Evolutionary conservation across 2,797 vertebrate genomes (phyloP).

Genomic region (Artibeus jamaicensis): DNA sequence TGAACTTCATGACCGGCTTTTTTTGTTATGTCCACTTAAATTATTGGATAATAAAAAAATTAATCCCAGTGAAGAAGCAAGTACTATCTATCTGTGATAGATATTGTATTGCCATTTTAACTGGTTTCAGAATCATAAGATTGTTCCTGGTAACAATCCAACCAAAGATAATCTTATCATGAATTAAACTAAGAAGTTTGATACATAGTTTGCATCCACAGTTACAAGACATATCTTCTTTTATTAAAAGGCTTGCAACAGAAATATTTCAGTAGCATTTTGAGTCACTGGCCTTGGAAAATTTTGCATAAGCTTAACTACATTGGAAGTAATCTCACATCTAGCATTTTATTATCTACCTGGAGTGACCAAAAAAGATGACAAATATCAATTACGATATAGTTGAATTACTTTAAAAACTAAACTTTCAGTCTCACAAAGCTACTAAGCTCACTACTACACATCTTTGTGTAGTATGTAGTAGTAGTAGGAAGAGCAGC

Average conservation of each 20-base stretch:
- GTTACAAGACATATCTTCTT: not conserved
- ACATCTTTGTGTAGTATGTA: not conserved
- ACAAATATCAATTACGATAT: not conserved
- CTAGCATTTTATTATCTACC: not conserved
- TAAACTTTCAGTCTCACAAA: not conserved
- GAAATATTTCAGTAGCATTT: not conserved
- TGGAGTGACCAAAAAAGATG: not conserved
- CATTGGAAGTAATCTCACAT: not conserved
- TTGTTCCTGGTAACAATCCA: not conserved
- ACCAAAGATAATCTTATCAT: not conserved
- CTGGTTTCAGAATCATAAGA: not conserved
- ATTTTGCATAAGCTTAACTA: not conserved
- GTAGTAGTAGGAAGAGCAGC: not conserved
- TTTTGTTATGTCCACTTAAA: not conserved
- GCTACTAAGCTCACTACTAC: not conserved
- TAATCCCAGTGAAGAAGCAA: not conserved
- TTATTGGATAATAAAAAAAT: not conserved
- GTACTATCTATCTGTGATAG: not conserved
- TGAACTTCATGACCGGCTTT: not conserved
- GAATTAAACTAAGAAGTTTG: not conserved
- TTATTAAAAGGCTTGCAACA: not conserved
- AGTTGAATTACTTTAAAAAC: not conserved
- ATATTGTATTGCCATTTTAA: not conserved
- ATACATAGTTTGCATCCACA: not conserved
- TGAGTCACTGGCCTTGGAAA: not conserved